Base-by-base conservation (phyloP, 2,888 invertebrate species). In the Drosophila lacicola region DNA sequence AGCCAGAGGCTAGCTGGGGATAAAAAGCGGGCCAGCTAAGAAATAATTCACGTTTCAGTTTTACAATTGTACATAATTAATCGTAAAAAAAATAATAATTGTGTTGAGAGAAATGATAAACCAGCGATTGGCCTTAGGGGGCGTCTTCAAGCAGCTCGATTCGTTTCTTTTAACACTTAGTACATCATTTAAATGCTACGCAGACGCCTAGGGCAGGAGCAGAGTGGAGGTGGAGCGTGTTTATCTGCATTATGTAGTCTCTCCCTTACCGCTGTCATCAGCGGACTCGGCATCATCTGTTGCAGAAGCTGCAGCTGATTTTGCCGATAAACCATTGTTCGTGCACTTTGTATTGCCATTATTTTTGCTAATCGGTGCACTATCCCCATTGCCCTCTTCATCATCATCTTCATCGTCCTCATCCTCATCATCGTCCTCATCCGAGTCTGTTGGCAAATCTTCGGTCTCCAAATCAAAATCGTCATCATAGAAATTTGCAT, bases 401-500 rank as follows among this genome's bases (percentile, higher is more conserved):
- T 95, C 95, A 53, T 94, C 83, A 36, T 84, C 80, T 2, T 88
- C 88, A 0, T 90, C 83, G 0, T 91, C 97, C 88, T 97, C 96
- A 47, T 94, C 95, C 85, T 95, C 95, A 60, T 95, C 95, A 39
- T 95, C 96, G 56, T 82, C 83, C 33, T 82, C 82, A 42, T 95
- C 96, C 58, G 95, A 95, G 44, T 94, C 93, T 70, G 95, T 95
- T 80, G 95, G 94, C 88, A 95, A 94, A 80, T 95, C 95, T 89
- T 96, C 95, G 2, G 95, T 94, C 87, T 95, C 95, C 76, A 97
- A 94, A 91, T 97, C 98, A 92, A 98, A 98, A 91, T 98, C 98
- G 90, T 98, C 98, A 93, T 98, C 98, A 93, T 98, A 98, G 92
- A 98, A 99, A 80, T 97, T 97, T 95, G 98, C 96, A 92, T 98